Evolutionary conservation across 2,113 vertebrate species (phyloP), one percentile per base, ranked within the genome.

Genomic region (Pelecanoides urinatrix): DNA sequence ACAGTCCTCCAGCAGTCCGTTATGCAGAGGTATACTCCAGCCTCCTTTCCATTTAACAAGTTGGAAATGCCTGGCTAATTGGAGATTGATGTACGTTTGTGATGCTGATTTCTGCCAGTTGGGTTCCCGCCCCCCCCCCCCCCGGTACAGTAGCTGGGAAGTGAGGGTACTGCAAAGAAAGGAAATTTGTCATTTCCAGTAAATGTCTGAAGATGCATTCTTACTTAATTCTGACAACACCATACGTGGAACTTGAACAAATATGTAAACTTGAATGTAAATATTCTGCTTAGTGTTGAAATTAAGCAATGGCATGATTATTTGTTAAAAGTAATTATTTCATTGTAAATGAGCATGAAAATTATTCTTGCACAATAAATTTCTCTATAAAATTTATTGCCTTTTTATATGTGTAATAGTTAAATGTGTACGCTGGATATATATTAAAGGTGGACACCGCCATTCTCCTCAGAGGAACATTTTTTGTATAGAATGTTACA

Each of bases 231-330:
- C 92, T 92, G 94, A 95, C 26, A 87, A 65, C 84, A 55, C 91
- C 89, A 36, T 94, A 94, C 68, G 19, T 94, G 92, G 95, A 96
- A 97, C 95, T 95, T 98, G 97, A 94, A 97, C 87, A 95, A 97
- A 94, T 18, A 29, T 95, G 97, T 97, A 98, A 98, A 99, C 99
- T 99, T 99, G 99, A 99, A 99, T 99, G 98, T 99, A 99, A 97
- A 99, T 98, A 98, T 81, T 83, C 94, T 97, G 89, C 92, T 93
- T 96, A 97, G 96, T 97, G 89, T 97, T 97, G 97, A 97, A 97
- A 97, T 94, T 96, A 96, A 93, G 96, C 91, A 92, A 97, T 91
- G 97, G 98, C 98, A 98, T 98, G 98, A 96, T 97, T 97, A 91
- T 97, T 91, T 98, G 97, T 98, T 95, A 81, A 96, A 94, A 96